Conservation (phyloP, 2,888 invertebrate species). For the Heliconius aoede region DNA sequence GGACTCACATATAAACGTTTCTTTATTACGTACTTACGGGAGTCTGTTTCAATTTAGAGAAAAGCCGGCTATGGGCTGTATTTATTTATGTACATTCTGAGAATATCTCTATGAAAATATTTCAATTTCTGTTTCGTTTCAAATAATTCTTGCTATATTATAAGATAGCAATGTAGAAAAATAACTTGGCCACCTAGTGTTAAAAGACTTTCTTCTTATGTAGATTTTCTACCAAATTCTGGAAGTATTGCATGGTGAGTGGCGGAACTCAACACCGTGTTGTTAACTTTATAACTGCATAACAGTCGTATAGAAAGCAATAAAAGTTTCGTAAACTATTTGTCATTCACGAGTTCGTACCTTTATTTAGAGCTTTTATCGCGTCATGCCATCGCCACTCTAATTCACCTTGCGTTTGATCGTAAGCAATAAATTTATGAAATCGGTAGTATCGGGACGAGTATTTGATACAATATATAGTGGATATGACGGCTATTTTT, state of each 20-base stretch:
- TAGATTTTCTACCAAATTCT: no score
- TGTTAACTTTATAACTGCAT: conserved; percentile 7
- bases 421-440: conserved; percentile 62
- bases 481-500: no score
- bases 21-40: conserved; percentile 13
- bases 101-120: background rate
- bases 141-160: no score
- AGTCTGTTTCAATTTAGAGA: conserved; percentile 25
- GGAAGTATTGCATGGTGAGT: no score
- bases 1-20: conserved; percentile 20
- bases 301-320: conserved; percentile 14
- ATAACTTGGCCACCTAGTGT: no score
- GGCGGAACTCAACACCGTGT: no score
- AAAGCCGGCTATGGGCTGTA: conserved; percentile 2
- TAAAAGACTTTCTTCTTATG: no score
- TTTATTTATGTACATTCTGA: background rate
- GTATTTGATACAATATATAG: background rate
- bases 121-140: background rate
- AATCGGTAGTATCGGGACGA: conserved; percentile 50
- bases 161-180: no score
- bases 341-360: conserved; percentile 31
- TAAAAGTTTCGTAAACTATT: conserved; percentile 35
- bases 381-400: conserved; percentile 40
- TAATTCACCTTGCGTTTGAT: conserved; percentile 45
- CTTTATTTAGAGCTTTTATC: conserved; percentile 41